phyloP scores from a whole-genome alignment of 1,140 invertebrate species.

The Episyrphus balteatus region DNA sequence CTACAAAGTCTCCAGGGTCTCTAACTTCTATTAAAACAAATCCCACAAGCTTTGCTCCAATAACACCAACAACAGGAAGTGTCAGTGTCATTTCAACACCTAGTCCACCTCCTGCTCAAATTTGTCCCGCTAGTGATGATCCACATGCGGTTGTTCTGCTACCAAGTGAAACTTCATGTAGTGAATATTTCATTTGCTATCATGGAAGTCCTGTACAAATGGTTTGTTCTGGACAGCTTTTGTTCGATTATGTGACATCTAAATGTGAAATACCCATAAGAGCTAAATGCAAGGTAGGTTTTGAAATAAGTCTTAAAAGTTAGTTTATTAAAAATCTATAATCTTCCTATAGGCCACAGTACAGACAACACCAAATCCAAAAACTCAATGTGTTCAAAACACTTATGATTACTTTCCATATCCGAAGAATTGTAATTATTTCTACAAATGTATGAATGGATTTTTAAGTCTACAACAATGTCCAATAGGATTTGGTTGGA shows the following conservation, averaged over 20 bases:
- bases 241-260: conserved; percentile 21
- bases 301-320: background rate
- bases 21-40: background rate
- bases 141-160: conserved; percentile 26
- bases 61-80: conserved; percentile 8
- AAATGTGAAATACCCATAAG: conserved; percentile 29
- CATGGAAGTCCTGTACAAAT: conserved; percentile 29
- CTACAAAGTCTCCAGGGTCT: background rate
- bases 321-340: background rate
- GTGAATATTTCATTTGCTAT: conserved; percentile 27
- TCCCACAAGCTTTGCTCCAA: conserved; percentile 5
- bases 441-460: conserved; percentile 33
- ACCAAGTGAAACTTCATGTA: conserved; percentile 20
- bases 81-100: conserved; percentile 17
- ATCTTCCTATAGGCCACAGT: background rate
- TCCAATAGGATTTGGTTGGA: conserved; percentile 33
- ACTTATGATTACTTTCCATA: conserved; percentile 32
- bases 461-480: conserved; percentile 31
- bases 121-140: conserved; percentile 23
- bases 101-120: conserved; percentile 19
- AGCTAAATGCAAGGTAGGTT: conserved; percentile 22
- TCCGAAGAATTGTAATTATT: conserved; percentile 30
- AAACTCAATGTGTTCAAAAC: conserved; percentile 16
- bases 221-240: conserved; percentile 25
- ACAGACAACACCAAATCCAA: background rate